phyloP scores from a whole-genome alignment of 1,140 invertebrate genomes.

The Drosophila navojoa region DNA sequence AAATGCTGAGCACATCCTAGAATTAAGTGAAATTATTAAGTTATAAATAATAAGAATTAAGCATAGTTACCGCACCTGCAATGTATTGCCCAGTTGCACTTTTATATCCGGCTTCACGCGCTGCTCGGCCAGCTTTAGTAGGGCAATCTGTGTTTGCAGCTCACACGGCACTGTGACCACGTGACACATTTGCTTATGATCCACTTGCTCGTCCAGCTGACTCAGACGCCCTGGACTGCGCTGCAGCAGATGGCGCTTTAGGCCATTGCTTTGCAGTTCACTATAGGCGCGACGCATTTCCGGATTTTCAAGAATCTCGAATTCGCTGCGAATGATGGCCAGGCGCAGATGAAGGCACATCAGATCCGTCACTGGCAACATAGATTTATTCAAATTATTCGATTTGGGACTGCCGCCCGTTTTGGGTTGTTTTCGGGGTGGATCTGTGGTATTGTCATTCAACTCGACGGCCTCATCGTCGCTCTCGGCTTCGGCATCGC shows the following conservation, averaged over 20 bases:
- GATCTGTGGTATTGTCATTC: constrained; percentile 45
- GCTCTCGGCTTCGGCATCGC: constrained; percentile 82
- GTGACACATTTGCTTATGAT: constrained; percentile 72
- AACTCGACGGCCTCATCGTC: constrained; percentile 64
- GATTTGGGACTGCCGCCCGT: constrained; percentile 14
- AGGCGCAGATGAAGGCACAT: constrained; percentile 86
- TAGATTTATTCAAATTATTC: constrained; percentile 63
- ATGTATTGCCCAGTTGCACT: constrained; percentile 71
- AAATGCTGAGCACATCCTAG: constrained; percentile 84
- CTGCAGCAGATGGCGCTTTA: constrained; percentile 48
- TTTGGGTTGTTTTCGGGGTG: constrained; percentile 38
- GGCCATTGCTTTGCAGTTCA: constrained; percentile 61
- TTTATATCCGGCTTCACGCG: constrained; percentile 36
- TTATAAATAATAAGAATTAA: neutral
- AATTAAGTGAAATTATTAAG: neutral
- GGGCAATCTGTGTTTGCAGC: constrained; percentile 84
- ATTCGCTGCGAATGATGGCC: constrained; percentile 86
- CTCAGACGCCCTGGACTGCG: constrained; percentile 47
- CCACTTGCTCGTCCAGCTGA: neutral
- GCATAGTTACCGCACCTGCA: constrained; percentile 46
- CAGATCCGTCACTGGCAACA: constrained; percentile 83
- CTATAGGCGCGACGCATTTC: constrained; percentile 85
- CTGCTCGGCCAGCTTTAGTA: constrained; percentile 81
- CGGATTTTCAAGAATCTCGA: constrained; percentile 87
- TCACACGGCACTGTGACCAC: constrained; percentile 85